Evolutionary conservation across 2,797 vertebrate genomes (phyloP).

Genomic region (Paramormyrops hopkinsi): DNA sequence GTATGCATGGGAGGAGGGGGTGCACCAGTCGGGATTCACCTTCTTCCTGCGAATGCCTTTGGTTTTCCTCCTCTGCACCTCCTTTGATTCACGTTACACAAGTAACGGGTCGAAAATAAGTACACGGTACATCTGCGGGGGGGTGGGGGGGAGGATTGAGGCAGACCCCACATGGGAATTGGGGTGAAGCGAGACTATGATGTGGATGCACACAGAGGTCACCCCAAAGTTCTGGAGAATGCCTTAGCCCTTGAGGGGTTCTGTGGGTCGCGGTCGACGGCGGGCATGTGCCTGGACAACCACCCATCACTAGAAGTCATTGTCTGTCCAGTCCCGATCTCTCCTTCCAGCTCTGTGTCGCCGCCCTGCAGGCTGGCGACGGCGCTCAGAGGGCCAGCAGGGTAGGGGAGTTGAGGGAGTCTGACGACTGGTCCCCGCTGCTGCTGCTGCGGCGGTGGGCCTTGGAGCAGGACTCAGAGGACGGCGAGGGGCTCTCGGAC

Average conservation of each 20-base stretch:
- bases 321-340: not conserved
- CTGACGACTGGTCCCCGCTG: conserved; percentile 96
- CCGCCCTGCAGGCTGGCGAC: conserved; percentile 1
- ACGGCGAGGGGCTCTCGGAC: conserved; percentile 89
- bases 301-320: not conserved
- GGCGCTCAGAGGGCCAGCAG: conserved; percentile 84
- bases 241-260: conserved; percentile 64
- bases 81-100: not conserved
- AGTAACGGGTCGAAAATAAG: conserved; percentile 22
- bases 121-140: conserved; percentile 31
- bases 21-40: not conserved
- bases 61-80: not conserved
- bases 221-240: conserved; percentile 26
- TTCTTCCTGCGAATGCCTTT: not conserved
- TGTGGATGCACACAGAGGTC: conserved; percentile 24
- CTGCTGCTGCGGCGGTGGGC: conserved; percentile 97
- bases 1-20: no score
- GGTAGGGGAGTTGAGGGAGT: conserved; percentile 98
- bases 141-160: conserved; percentile 42
- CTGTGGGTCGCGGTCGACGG: conserved; percentile 16
- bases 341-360: conserved; percentile 45
- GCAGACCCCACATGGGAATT: not conserved
- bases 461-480: conserved; percentile 97
- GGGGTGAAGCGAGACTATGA: not conserved
- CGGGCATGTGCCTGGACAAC: not conserved